Conservation (phyloP, 2,113 vertebrate genomes). For the Syngnathoides biaculeatus region DNA sequence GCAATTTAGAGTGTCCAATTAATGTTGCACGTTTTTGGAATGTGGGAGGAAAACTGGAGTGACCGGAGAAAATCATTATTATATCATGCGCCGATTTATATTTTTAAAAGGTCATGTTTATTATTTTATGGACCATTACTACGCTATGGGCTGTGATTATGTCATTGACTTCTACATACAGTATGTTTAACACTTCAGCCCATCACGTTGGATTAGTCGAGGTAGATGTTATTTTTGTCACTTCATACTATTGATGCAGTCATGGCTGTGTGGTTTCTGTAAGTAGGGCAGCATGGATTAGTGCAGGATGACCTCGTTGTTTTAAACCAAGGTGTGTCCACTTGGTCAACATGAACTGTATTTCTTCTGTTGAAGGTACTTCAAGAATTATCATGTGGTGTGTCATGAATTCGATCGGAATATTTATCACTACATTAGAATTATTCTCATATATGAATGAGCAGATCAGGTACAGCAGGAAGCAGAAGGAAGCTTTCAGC, state of each 20-base stretch:
- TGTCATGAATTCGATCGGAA: neutral
- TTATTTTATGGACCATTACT: too few relatives aligned
- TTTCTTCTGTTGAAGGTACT: conserved; percentile 17
- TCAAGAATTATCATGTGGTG: conserved; percentile 3
- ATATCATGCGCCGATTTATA: too few relatives aligned
- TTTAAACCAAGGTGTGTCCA: conserved; percentile 17
- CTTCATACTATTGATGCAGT: conserved; percentile 37
- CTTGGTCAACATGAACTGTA: conserved; percentile 1
- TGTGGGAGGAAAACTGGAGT: too few relatives aligned
- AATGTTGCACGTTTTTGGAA: too few relatives aligned
- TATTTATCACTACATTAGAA: conserved; percentile 10
- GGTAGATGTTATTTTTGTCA: conserved; percentile 25
- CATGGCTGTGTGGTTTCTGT: conserved; percentile 39
- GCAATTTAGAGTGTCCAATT: too few relatives aligned
- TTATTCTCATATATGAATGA: conserved; percentile 21
- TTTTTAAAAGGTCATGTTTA: too few relatives aligned
- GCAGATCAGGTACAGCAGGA: conserved; percentile 14
- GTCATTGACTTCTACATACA: too few relatives aligned
- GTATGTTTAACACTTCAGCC: conserved; percentile 20
- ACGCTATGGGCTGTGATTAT: too few relatives aligned
- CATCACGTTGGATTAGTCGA: conserved; percentile 19
- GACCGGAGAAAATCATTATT: too few relatives aligned
- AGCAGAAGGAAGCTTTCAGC: conserved; percentile 31
- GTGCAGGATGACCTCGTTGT: conserved; percentile 28
- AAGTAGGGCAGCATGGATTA: conserved; percentile 53